phyloP scores from a whole-genome alignment of 2,888 invertebrate species.

The Tachina grossa region DNA sequence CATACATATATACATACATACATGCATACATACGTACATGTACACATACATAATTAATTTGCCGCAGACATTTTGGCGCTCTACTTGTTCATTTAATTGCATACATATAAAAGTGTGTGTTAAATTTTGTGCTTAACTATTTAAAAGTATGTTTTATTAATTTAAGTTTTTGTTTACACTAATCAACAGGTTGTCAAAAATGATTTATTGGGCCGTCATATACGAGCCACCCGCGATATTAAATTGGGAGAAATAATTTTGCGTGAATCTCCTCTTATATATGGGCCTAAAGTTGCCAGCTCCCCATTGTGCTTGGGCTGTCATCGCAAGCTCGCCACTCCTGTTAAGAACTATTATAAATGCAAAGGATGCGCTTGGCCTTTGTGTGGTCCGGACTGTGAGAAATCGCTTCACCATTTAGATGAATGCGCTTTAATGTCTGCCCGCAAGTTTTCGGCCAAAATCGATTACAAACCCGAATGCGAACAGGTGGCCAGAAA shows the following conservation, averaged over 20 bases:
- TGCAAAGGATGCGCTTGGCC: slow-evolving; percentile 88
- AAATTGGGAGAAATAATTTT: slow-evolving; percentile 87
- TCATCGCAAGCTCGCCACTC: slow-evolving; percentile 83
- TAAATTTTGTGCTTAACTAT: no score
- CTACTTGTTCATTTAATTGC: neutral
- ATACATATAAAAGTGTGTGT: no score
- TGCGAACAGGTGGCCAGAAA: slow-evolving; percentile 75
- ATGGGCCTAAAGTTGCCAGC: slow-evolving; percentile 87
- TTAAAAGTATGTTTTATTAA: neutral
- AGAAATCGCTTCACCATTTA: slow-evolving; percentile 84
- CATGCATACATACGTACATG: neutral
- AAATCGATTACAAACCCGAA: slow-evolving; percentile 81
- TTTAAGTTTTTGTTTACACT: neutral
- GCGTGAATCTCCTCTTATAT: slow-evolving; percentile 86
- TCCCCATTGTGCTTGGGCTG: slow-evolving; percentile 87
- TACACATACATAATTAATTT: neutral
- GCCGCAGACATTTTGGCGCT: neutral
- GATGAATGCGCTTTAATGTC: slow-evolving; percentile 86
- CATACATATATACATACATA: neutral
- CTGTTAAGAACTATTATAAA: slow-evolving; percentile 84
- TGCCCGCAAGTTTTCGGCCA: slow-evolving; percentile 85
- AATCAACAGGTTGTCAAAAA: slow-evolving; percentile 84
- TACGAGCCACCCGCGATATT: slow-evolving; percentile 87
- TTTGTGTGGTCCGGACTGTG: slow-evolving; percentile 86
- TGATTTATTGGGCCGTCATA: slow-evolving; percentile 85